These are phyloP conservation scores for Quadriops clusia DNA, from an alignment of 2,888 invertebrate genomes.

Conservation along the genomic window DNA sequence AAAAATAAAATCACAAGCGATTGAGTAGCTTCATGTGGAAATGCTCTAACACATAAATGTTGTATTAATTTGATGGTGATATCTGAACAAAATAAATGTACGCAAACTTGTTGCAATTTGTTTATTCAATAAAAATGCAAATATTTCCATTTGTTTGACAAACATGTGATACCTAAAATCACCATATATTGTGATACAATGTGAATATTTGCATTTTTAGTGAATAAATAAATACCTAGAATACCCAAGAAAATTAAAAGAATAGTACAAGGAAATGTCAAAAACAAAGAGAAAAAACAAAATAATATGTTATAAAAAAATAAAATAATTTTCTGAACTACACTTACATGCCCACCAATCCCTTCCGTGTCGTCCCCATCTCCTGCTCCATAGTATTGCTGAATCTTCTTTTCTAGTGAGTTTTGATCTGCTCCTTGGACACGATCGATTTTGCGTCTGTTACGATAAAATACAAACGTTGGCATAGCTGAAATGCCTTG, in stretches of 20 bases:
- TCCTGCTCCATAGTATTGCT: conserved; percentile 65
- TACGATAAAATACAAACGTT: conserved; percentile 91
- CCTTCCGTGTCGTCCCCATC: conserved; percentile 54
- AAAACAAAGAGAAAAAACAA: conserved; percentile 10
- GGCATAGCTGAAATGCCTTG: conserved; percentile 96
- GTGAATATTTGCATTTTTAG: too few species aligned
- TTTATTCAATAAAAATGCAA: too few species aligned
- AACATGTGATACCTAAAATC: too few species aligned
- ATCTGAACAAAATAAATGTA: too few species aligned
- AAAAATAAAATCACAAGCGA: too few species aligned
- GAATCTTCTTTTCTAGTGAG: conserved; percentile 77
- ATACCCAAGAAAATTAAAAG: conserved; percentile 6
- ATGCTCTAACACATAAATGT: too few species aligned
- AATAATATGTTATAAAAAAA: conserved; percentile 3
- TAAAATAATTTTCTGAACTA: conserved; percentile 2
- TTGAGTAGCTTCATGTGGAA: too few species aligned
- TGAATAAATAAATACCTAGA: not conserved
- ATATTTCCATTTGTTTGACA: too few species aligned
- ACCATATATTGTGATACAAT: too few species aligned
- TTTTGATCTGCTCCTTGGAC: conserved; percentile 80
- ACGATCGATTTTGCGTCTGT: conserved; percentile 72
- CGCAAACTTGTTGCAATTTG: too few species aligned
- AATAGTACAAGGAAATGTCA: conserved; percentile 3
- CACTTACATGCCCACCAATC: conserved; percentile 71
- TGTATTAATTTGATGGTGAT: too few species aligned